Conservation (phyloP, 2,888 invertebrate genomes). For the Gymnosoma rotundatum region DNA sequence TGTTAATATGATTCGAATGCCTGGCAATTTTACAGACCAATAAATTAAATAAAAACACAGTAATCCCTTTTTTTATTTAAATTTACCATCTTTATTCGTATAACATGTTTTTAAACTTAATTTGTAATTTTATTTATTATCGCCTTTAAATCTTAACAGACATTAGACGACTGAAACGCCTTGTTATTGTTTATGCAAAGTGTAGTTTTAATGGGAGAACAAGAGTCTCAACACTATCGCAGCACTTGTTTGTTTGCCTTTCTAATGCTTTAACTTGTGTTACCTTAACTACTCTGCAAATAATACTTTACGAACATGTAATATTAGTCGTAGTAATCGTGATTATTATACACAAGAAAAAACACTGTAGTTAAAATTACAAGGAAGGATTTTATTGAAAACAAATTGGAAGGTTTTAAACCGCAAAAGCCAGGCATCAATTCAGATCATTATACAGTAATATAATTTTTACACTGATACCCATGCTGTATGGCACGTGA, state of each 20-base stretch:
- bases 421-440: too few relatives aligned
- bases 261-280: constrained; percentile 36
- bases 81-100: not conserved
- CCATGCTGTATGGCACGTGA: too few relatives aligned
- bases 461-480: too few relatives aligned
- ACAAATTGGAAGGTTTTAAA: too few relatives aligned
- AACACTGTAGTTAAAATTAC: not conserved
- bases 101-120: constrained; percentile 25
- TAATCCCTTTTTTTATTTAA: not conserved
- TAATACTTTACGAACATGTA: constrained; percentile 46
- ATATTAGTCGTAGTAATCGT: constrained; percentile 13
- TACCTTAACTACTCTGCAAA: constrained; percentile 35
- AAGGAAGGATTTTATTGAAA: too few relatives aligned
- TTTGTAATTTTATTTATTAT: constrained; percentile 56
- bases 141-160: constrained; percentile 54
- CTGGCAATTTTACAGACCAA: constrained; percentile 47
- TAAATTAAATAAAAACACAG: constrained; percentile 46
- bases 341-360: not conserved
- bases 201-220: constrained; percentile 22
- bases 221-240: constrained; percentile 16
- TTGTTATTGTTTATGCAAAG: constrained; percentile 41
- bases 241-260: constrained; percentile 28
- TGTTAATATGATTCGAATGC: constrained; percentile 26
- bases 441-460: too few relatives aligned
- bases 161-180: constrained; percentile 36